Percentiles rank a stretch among this genome's conserved stretches.
Conservation (phyloP, 2,888 invertebrate genomes). For the Brassicogethes aeneus region DNA sequence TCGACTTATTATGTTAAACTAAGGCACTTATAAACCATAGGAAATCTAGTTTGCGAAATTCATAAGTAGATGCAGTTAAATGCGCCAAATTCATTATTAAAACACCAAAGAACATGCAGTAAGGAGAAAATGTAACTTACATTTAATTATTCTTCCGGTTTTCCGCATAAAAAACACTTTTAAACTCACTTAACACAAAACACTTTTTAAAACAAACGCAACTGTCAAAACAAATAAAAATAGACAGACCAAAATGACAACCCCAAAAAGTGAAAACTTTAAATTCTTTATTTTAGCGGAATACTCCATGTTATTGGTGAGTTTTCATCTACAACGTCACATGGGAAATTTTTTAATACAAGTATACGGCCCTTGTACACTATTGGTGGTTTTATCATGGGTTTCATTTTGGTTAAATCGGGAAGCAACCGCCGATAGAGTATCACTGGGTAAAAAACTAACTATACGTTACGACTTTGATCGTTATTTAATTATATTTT, state of each 20-base stretch:
- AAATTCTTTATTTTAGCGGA: slow-evolving; percentile 43
- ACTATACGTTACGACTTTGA: not conserved
- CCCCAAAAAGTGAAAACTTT: too few relatives aligned
- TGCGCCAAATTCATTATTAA: too few relatives aligned
- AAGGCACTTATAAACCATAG: not conserved
- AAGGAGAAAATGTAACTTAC: too few relatives aligned
- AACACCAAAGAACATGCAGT: too few relatives aligned
- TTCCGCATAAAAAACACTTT: too few relatives aligned
- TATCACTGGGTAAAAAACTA: slow-evolving; percentile 56
- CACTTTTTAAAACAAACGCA: too few relatives aligned
- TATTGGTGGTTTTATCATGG: slow-evolving; percentile 80
- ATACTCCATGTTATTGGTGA: slow-evolving; percentile 63
- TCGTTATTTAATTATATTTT: slow-evolving; percentile 8
- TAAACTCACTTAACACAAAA: too few relatives aligned
- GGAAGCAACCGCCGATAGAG: slow-evolving; percentile 76
- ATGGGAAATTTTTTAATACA: slow-evolving; percentile 84
- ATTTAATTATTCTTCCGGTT: too few relatives aligned
- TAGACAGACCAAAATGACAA: too few relatives aligned
- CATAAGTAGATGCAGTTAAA: not conserved
- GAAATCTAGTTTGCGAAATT: not conserved
- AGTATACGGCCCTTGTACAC: slow-evolving; percentile 76
- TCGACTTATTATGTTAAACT: not conserved
- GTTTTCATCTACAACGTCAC: slow-evolving; percentile 69
- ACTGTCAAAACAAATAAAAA: too few relatives aligned
- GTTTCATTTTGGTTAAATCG: slow-evolving; percentile 80